These are phyloP conservation scores for Pterocles gutturalis DNA, from an alignment of 2,113 vertebrate genomes.

Conservation along the genomic window DNA sequence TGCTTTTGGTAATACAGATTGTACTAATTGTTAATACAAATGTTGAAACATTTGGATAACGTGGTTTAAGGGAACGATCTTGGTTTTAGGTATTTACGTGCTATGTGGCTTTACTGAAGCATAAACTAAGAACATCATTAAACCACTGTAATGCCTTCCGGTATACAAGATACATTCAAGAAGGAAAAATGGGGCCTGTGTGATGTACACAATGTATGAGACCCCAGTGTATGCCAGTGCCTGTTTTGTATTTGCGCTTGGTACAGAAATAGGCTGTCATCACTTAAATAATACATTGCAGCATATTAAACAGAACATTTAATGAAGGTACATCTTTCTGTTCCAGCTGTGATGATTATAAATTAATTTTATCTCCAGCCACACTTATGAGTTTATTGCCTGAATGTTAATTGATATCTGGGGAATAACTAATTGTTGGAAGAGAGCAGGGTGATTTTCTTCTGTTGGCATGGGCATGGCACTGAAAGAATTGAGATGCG, in stretches of 20 bases:
- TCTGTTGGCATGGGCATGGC: neutral
- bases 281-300: neutral
- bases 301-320: neutral
- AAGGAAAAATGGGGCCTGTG: neutral
- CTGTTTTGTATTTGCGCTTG: neutral
- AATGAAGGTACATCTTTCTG: neutral
- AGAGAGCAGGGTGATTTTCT: neutral
- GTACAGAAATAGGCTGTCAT: neutral
- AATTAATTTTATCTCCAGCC: neutral
- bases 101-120: neutral
- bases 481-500: neutral
- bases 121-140: neutral
- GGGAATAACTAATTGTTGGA: neutral
- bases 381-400: neutral
- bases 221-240: neutral
- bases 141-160: neutral
- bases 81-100: neutral
- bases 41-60: too few relatives aligned
- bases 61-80: neutral
- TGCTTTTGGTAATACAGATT: neutral
- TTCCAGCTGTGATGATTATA: neutral
- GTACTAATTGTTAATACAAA: too few relatives aligned
- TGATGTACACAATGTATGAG: accelerated
- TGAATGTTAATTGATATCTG: neutral
- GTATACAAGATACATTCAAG: neutral